phyloP scores from a whole-genome alignment of 2,113 vertebrate species.

The Stigmatopora nigra region DNA sequence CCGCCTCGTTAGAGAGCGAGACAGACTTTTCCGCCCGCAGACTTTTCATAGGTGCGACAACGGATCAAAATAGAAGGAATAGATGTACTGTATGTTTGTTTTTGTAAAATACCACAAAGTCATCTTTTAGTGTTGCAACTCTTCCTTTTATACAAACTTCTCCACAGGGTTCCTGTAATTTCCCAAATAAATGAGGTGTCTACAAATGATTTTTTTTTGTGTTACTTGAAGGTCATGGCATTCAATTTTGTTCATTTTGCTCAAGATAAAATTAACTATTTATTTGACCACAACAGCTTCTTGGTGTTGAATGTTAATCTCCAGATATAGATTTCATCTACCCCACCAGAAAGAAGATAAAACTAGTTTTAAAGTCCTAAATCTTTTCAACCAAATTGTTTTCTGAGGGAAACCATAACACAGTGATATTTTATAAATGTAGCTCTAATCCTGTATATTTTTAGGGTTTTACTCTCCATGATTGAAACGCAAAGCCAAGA shows the following conservation, averaged over 20 bases:
- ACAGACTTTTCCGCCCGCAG: background rate
- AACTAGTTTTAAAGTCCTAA: too few species aligned
- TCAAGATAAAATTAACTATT: too few species aligned
- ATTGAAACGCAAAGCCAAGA: too few species aligned
- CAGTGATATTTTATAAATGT: too few species aligned
- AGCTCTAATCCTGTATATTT: too few species aligned
- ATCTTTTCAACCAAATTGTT: too few species aligned
- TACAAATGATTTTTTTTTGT: slow-evolving; percentile 17
- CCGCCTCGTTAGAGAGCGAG: background rate
- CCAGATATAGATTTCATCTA: too few species aligned
- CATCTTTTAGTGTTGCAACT: slow-evolving; percentile 41
- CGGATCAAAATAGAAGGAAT: background rate
- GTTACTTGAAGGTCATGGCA: background rate
- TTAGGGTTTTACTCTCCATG: too few species aligned
- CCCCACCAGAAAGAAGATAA: too few species aligned
- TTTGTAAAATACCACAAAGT: slow-evolving; percentile 31
- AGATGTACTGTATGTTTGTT: background rate
- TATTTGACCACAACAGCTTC: too few species aligned
- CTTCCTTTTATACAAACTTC: slow-evolving; percentile 59
- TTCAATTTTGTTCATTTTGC: background rate
- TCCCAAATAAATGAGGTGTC: slow-evolving; percentile 50
- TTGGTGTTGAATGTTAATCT: too few species aligned
- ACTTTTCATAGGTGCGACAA: slow-evolving; percentile 1
- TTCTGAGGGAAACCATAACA: too few species aligned
- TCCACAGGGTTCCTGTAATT: slow-evolving; percentile 31